phyloP scores from a whole-genome alignment of 2,888 invertebrate genomes.

The Uloborus plumipes region DNA sequence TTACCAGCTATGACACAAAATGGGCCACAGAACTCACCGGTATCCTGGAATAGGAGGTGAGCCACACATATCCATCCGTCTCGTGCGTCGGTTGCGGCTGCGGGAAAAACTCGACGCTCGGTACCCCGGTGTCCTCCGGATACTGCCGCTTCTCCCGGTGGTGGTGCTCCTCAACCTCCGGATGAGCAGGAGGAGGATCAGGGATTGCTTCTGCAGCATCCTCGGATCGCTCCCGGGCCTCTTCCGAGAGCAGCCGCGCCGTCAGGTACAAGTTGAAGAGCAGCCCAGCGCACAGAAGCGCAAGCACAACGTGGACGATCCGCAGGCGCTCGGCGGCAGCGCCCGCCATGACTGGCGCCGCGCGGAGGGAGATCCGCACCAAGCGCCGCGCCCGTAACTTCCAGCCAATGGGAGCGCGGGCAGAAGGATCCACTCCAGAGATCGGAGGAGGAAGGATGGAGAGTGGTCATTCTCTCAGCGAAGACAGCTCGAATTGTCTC shows the following conservation, averaged over 20 bases:
- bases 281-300: constrained; percentile 45
- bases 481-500: no score
- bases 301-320: constrained; percentile 50
- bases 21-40: constrained; percentile 76
- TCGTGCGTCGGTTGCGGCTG: constrained; percentile 64
- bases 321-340: constrained; percentile 42
- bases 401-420: constrained; percentile 51
- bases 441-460: not conserved
- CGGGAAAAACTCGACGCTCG: constrained; percentile 66
- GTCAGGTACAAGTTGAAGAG: constrained; percentile 57
- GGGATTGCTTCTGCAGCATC: not conserved
- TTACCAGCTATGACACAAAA: no score
- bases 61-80: constrained; percentile 76
- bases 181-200: not conserved
- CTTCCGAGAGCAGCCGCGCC: constrained; percentile 12
- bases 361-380: constrained; percentile 2
- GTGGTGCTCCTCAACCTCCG: not conserved
- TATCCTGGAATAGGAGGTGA: constrained; percentile 88
- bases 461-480: no score
- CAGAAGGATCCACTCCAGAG: constrained; percentile 36
- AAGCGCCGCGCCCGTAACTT: constrained; percentile 33
- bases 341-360: constrained; percentile 49
- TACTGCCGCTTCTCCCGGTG: constrained; percentile 21
- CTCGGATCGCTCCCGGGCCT: no score
- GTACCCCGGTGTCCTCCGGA: constrained; percentile 49